Percentiles rank a stretch among this genome's conserved stretches.
These are phyloP conservation scores for Venusia cambrica DNA, from an alignment of 2,888 invertebrate species.

Conservation along the genomic window DNA sequence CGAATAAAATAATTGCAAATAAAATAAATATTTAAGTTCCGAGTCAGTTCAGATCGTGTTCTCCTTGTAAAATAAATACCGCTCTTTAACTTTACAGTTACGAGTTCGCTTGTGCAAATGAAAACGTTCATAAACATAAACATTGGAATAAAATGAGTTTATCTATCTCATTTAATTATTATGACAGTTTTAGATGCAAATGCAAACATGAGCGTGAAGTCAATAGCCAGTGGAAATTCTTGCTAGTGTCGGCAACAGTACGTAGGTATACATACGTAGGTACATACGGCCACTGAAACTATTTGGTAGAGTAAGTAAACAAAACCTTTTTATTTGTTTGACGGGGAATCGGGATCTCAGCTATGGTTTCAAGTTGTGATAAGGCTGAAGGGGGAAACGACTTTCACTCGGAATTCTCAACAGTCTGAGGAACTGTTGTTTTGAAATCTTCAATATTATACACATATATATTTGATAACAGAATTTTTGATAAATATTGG, in stretches of 20 bases:
- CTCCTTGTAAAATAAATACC: conserved; percentile 45
- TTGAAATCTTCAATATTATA: too few relatives aligned
- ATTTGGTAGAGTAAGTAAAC: too few relatives aligned
- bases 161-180: conserved; percentile 39
- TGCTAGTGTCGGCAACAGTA: conserved; percentile 8
- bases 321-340: not conserved
- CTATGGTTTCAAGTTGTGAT: too few relatives aligned
- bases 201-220: conserved; percentile 11
- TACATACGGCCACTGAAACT: too few relatives aligned
- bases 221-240: conserved; percentile 8
- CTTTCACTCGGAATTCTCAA: too few relatives aligned
- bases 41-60: conserved; percentile 13
- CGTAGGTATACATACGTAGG: too few relatives aligned
- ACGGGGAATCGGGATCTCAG: too few relatives aligned
- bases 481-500: too few relatives aligned
- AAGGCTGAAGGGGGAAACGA: too few relatives aligned
- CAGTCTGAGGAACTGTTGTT: too few relatives aligned
- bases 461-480: too few relatives aligned
- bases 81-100: conserved; percentile 48
- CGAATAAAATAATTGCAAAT: conserved; percentile 20
- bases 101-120: conserved; percentile 42
- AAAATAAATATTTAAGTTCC: conserved; percentile 14
- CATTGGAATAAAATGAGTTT: conserved; percentile 49
- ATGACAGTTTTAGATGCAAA: conserved; percentile 27
- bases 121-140: conserved; percentile 59